Base-by-base conservation (phyloP, 1,140 invertebrate genomes). In the Aporrectodea caliginosa region DNA sequence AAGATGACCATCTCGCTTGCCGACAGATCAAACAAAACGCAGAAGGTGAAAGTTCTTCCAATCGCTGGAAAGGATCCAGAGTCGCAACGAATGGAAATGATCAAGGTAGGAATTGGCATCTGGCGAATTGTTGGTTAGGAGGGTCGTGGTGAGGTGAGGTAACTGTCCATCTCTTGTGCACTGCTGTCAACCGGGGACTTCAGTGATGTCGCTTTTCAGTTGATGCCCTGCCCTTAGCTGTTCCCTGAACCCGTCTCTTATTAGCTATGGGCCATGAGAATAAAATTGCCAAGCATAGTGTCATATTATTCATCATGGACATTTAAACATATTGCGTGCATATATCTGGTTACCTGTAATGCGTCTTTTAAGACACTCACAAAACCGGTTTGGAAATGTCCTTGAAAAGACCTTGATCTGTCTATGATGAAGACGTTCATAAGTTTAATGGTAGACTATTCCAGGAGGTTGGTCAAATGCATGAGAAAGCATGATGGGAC, bases 1-100 rank as follows among this genome's bases (percentile, higher is more conserved):
- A 99, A 99, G 91, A 98, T 99, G 93, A 99, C 97, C 0, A 91
- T 98, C 88, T 98, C 96, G 0, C 89, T 99, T 72, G 98, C 97
- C 1, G 98, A 99, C 87, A 91, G 97, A 29, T 97, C 95, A n/a
- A 94, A 94, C 77, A 99, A 99, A 88, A 94, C 95, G 16, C 93
- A 94, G 27, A 97, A 97, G 79, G 98, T 99, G 83, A 97, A 98
- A 90, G 95, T 99, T 34, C 88, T 99, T 73, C 96, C 95, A 0
- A 94, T 94, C 88, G 95, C 97, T 77, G 96, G 95, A 22, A 91
- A 92, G 81, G 96, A 99, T 90, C 97, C 97, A 2, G 97, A 98
- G 86, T 93, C 93, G 68, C 93, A 97, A 85, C 91, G 94, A 85
- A 92, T 92, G 43, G 94, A 95, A 84, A 93, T 96, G 90, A 93